These are phyloP conservation scores for Drosophila takahashii DNA, from an alignment of 1,140 invertebrate species.

Conservation along the genomic window DNA sequence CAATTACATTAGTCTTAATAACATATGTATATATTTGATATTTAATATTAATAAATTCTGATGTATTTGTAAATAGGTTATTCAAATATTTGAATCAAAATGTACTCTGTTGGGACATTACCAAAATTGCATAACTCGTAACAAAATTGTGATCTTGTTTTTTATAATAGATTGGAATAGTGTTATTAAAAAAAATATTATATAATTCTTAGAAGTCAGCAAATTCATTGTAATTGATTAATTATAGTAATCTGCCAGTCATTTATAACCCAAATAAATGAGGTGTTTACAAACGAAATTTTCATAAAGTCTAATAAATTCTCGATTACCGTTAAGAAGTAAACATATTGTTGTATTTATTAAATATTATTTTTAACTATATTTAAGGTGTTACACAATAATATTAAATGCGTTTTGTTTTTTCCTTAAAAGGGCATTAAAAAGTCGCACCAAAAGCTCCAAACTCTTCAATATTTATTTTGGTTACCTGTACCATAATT, in stretches of 20 bases:
- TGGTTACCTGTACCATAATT: no score
- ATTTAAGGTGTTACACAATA: not conserved
- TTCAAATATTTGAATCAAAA: slow-evolving; percentile 28
- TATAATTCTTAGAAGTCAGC: slow-evolving; percentile 17
- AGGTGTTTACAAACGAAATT: slow-evolving; percentile 21
- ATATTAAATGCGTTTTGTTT: no score
- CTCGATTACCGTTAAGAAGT: slow-evolving; percentile 9
- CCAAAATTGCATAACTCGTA: slow-evolving; percentile 47
- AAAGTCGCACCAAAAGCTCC: no score
- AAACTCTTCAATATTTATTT: no score
- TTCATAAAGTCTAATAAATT: slow-evolving; percentile 26
- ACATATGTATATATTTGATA: slow-evolving; percentile 65
- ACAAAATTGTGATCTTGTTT: slow-evolving; percentile 51
- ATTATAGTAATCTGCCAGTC: slow-evolving; percentile 41
- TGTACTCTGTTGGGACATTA: slow-evolving; percentile 36
- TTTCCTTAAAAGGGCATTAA: not conserved
- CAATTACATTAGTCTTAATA: slow-evolving; percentile 47
- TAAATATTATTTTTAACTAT: not conserved
- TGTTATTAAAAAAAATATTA: slow-evolving; percentile 22
- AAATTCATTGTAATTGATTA: slow-evolving; percentile 37
- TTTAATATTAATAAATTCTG: slow-evolving; percentile 38
- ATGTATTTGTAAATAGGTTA: slow-evolving; percentile 47
- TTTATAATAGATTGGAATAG: slow-evolving; percentile 37
- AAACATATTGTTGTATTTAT: slow-evolving; percentile 1
- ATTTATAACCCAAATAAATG: slow-evolving; percentile 20